Evolutionary conservation across 2,888 invertebrate species (phyloP).

Genomic region (Rotaria socialis): DNA sequence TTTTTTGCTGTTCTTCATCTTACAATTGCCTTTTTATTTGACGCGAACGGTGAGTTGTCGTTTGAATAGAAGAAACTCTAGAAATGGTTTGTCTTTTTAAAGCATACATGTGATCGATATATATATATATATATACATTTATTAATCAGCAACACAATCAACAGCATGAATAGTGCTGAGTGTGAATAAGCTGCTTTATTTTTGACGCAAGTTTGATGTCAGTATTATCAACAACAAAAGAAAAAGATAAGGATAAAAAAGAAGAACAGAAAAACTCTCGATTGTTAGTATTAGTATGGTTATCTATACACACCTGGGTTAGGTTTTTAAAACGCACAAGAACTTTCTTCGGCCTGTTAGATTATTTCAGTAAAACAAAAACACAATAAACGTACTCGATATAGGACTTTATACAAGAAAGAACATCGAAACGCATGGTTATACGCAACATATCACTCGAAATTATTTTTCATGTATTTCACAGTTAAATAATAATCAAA

Average conservation of each 20-base stretch:
- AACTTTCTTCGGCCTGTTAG: not conserved
- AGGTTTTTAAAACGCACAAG: not conserved
- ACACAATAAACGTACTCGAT: not conserved
- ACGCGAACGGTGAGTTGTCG: not conserved
- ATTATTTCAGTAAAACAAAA: not conserved
- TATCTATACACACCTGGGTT: not conserved
- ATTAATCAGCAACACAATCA: not conserved
- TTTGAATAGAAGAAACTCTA: not conserved
- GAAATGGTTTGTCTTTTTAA: not conserved
- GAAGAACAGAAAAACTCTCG: not conserved
- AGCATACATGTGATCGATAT: not conserved
- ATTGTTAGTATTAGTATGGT: not conserved
- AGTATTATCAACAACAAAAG: not conserved
- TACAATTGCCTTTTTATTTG: not conserved
- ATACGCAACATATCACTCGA: not conserved
- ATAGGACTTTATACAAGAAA: not conserved
- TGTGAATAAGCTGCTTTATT: not conserved
- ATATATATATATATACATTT: not conserved
- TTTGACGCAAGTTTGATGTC: not conserved
- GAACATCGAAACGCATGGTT: not conserved
- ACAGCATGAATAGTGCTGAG: not conserved
- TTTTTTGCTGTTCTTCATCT: too few species aligned
- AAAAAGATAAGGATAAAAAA: not conserved
- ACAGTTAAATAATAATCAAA: not conserved
- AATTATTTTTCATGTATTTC: not conserved